These are phyloP conservation scores for Actinernus sp. DNA, from an alignment of 92 coral and sea anemone genomes.

Conservation along the genomic window DNA sequence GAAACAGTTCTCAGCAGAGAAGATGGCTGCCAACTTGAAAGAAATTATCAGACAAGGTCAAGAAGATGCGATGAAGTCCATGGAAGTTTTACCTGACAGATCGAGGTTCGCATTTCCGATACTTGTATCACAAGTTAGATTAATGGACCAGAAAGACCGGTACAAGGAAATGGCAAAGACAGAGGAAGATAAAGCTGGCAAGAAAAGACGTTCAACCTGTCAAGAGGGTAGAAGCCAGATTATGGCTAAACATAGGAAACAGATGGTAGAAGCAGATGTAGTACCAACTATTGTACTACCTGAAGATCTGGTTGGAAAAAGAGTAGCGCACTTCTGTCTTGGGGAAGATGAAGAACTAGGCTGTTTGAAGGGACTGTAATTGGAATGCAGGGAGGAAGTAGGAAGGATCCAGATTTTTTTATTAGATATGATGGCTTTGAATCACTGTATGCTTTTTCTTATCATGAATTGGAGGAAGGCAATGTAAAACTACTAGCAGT, in stretches of 20 bases:
- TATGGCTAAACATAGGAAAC: slow-evolving; percentile 15
- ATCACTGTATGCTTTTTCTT: no score
- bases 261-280: slow-evolving; percentile 20
- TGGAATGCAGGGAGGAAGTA: slow-evolving; percentile 16
- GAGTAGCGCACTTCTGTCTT: slow-evolving; percentile 39
- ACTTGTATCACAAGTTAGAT: no score
- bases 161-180: slow-evolving; percentile 5
- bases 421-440: no score
- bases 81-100: no score
- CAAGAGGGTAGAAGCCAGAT: slow-evolving; percentile 5
- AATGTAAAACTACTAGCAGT: no score
- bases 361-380: slow-evolving; percentile 19
- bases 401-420: slow-evolving; percentile 26
- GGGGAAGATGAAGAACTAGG: no score
- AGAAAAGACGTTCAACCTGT: not conserved
- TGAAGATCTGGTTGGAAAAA: slow-evolving; percentile 47
- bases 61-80: slow-evolving; percentile 6
- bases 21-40: slow-evolving; percentile 21
- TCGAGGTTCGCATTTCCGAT: no score
- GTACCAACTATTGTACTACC: slow-evolving; percentile 29
- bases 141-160: no score
- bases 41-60: slow-evolving; percentile 17
- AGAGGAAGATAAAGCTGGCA: slow-evolving; percentile 18
- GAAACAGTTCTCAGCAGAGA: slow-evolving; percentile 27
- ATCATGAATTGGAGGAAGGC: no score